These are phyloP conservation scores for Hippocampus guttulatus DNA, from an alignment of 2,113 vertebrate species.

Conservation along the genomic window DNA sequence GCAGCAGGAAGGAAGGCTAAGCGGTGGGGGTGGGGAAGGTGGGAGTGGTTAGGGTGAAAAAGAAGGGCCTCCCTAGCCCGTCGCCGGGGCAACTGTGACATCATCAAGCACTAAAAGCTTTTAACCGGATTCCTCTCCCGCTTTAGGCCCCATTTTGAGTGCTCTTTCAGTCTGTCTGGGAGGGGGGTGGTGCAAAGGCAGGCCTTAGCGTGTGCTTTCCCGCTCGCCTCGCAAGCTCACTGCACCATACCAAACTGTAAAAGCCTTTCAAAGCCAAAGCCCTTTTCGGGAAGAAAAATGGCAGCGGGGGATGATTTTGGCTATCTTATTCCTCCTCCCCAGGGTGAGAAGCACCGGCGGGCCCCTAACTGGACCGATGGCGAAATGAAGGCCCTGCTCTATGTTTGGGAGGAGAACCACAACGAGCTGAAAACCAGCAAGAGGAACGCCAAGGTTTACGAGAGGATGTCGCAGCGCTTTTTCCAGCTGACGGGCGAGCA, in stretches of 20 bases:
- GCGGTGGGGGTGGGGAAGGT: slow-evolving; percentile 48
- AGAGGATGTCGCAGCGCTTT: slow-evolving; percentile 97
- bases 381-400: slow-evolving; percentile 95
- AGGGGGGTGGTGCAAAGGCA: slow-evolving; percentile 75
- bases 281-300: slow-evolving; percentile 70
- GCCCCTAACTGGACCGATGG: slow-evolving; percentile 97
- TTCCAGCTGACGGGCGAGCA: slow-evolving; percentile 93
- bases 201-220: slow-evolving; percentile 28
- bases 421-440: slow-evolving; percentile 93
- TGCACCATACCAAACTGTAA: slow-evolving; percentile 46
- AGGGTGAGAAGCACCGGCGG: slow-evolving; percentile 88
- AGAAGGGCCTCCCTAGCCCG: slow-evolving; percentile 78
- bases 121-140: slow-evolving; percentile 99
- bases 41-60: slow-evolving; percentile 48
- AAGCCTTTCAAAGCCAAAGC: slow-evolving; percentile 60
- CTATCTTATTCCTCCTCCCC: slow-evolving; percentile 81
- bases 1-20: slow-evolving; percentile 41
- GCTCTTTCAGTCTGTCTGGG: slow-evolving; percentile 84
- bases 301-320: slow-evolving; percentile 84
- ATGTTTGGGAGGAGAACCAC: slow-evolving; percentile 96
- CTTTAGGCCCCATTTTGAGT: slow-evolving; percentile 98
- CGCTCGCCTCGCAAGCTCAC: slow-evolving; percentile 17
- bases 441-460: slow-evolving; percentile 96
- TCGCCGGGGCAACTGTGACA: slow-evolving; percentile 98
- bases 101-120: slow-evolving; percentile 98